A percentile compares a stretch with the other conserved stretches of the same genome.
Evolutionary conservation across 2,113 vertebrate species (phyloP).

Genomic region (Oxygymnocypris stewartii): DNA sequence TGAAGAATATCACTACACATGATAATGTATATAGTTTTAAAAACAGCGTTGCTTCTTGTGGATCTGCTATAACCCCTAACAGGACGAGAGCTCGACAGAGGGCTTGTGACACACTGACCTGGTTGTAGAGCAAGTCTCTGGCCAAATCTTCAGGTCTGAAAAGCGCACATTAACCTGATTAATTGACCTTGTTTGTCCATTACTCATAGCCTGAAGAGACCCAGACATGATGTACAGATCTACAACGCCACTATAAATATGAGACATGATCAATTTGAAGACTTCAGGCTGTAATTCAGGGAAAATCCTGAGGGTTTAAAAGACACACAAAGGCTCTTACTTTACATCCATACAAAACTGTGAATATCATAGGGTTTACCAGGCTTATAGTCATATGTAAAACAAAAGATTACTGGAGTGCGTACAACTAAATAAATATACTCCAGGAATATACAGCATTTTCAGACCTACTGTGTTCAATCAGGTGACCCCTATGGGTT

Average conservation of each 20-base stretch:
- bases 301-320: not conserved
- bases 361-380: not conserved
- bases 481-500: not conserved
- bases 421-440: not conserved
- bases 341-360: not conserved
- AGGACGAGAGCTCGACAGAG: not conserved
- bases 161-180: not conserved
- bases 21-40: not conserved
- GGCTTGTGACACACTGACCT: slow-evolving; percentile 16
- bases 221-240: not conserved
- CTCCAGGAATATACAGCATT: not conserved
- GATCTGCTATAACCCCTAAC: not conserved
- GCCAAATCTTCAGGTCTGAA: not conserved
- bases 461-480: not conserved
- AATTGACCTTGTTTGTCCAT: not conserved
- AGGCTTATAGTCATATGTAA: too few relatives aligned
- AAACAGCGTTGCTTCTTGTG: not conserved
- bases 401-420: not conserved
- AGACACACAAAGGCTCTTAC: not conserved
- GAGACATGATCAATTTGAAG: not conserved
- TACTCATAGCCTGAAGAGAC: not conserved
- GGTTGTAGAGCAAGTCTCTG: not conserved
- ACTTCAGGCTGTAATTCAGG: not conserved
- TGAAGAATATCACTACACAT: too few relatives aligned
- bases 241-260: not conserved